These are phyloP conservation scores for Tinamus major DNA, from an alignment of 2,797 vertebrate species.

Conservation along the genomic window DNA sequence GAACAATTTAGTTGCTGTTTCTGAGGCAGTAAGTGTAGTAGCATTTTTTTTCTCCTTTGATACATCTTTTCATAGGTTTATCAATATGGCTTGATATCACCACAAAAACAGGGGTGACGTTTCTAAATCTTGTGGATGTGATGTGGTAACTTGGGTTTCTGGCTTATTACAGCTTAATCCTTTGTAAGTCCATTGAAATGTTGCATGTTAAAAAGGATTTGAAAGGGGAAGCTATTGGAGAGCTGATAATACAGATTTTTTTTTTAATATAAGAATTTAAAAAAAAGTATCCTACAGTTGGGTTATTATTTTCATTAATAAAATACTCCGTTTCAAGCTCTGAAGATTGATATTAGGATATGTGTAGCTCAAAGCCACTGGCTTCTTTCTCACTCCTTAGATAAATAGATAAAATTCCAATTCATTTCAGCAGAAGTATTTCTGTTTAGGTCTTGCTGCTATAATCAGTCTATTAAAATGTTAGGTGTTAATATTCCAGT, in stretches of 20 bases:
- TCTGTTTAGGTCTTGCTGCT: constrained; percentile 56
- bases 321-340: constrained; percentile 1
- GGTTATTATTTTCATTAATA: not conserved
- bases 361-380: constrained; percentile 31
- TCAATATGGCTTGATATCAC: not conserved
- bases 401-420: constrained; percentile 48
- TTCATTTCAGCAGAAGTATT: constrained; percentile 60
- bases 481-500: constrained; percentile 79
- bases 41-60: not conserved
- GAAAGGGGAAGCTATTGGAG: not conserved
- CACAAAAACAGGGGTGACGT: not conserved
- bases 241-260: not conserved
- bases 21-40: not conserved
- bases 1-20: not conserved
- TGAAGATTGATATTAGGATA: not conserved
- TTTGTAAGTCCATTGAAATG: not conserved
- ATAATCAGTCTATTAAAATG: constrained; percentile 73
- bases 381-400: not conserved
- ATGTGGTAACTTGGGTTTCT: not conserved
- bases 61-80: not conserved
- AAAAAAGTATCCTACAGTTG: not conserved
- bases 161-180: not conserved
- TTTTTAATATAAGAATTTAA: not conserved
- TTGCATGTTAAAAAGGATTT: not conserved
- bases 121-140: not conserved